Percentiles rank a stretch among this genome's conserved stretches.
Evolutionary conservation across 1,140 invertebrate species (phyloP).

Genomic region (Rhizoglyphus robini): DNA sequence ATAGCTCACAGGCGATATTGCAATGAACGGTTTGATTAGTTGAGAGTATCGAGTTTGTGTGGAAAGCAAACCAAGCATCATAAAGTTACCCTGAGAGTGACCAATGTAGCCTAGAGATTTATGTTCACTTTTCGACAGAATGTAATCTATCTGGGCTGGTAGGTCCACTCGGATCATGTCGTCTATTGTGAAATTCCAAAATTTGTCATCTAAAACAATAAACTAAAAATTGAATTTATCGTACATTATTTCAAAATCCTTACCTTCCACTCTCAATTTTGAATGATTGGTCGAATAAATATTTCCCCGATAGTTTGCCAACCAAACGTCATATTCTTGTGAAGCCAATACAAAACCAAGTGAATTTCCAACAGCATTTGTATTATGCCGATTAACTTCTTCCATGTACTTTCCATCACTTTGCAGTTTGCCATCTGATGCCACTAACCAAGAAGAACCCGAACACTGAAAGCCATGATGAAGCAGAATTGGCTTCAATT

Average conservation of each 20-base stretch:
- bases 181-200: slow-evolving; percentile 30
- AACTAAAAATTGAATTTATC: neutral
- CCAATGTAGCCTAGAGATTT: slow-evolving; percentile 48
- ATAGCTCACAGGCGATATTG: slow-evolving; percentile 57
- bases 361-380: slow-evolving; percentile 3
- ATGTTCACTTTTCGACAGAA: slow-evolving; percentile 24
- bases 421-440: slow-evolving; percentile 33
- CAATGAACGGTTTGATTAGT: slow-evolving; percentile 40
- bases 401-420: neutral
- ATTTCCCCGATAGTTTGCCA: slow-evolving; percentile 37
- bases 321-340: too few relatives aligned
- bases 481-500: slow-evolving; percentile 38
- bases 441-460: slow-evolving; percentile 56
- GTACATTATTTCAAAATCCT: too few relatives aligned
- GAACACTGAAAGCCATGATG: slow-evolving; percentile 62
- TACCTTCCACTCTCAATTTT: neutral
- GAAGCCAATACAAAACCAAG: slow-evolving; percentile 38
- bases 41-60: slow-evolving; percentile 47
- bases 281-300: slow-evolving; percentile 32
- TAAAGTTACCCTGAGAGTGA: too few relatives aligned
- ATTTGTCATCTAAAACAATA: too few relatives aligned
- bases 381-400: neutral
- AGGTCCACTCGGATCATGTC: slow-evolving; percentile 35
- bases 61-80: slow-evolving; percentile 47
- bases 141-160: slow-evolving; percentile 39